Evolutionary conservation across 2,888 invertebrate species (phyloP).

Genomic region (Lysandra bellargus): DNA sequence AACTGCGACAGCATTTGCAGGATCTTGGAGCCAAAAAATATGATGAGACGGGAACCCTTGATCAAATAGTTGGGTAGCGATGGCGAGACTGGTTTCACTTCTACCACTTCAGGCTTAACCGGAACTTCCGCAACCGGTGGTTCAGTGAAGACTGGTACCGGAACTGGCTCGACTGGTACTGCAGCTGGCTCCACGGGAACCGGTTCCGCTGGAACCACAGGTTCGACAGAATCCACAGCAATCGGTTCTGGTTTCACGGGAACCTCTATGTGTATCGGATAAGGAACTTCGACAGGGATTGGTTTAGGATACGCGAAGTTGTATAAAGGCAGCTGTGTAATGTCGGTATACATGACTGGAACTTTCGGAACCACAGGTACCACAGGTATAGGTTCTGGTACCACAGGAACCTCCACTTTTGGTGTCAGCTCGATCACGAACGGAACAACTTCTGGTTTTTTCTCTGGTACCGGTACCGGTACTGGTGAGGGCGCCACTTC

Average conservation of each 20-base stretch:
- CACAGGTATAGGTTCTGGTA: neutral
- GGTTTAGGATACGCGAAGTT: neutral
- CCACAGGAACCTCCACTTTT: slow-evolving; percentile 24
- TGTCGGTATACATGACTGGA: slow-evolving; percentile 15
- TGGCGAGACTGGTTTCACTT: slow-evolving; percentile 31
- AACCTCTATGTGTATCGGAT: slow-evolving; percentile 8
- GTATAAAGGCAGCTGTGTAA: neutral
- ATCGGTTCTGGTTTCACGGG: neutral
- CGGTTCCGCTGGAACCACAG: slow-evolving; percentile 13
- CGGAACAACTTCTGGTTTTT: slow-evolving; percentile 32
- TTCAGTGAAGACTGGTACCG: slow-evolving; percentile 21
- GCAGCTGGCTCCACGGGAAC: neutral
- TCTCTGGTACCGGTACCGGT: slow-evolving; percentile 21
- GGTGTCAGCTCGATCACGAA: slow-evolving; percentile 38
- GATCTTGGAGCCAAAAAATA: slow-evolving; percentile 62
- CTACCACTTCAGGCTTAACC: neutral
- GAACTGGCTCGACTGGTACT: slow-evolving; percentile 5
- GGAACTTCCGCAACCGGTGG: slow-evolving; percentile 14
- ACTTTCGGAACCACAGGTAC: neutral
- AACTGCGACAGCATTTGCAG: slow-evolving; percentile 59
- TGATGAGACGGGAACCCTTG: slow-evolving; percentile 54
- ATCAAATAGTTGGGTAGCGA: slow-evolving; percentile 43
- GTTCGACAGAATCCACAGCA: neutral
- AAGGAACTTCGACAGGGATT: neutral
- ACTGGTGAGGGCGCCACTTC: slow-evolving; percentile 21